These are phyloP conservation scores for Penaeus vannamei DNA, from an alignment of 1,140 invertebrate species.

Conservation along the genomic window DNA sequence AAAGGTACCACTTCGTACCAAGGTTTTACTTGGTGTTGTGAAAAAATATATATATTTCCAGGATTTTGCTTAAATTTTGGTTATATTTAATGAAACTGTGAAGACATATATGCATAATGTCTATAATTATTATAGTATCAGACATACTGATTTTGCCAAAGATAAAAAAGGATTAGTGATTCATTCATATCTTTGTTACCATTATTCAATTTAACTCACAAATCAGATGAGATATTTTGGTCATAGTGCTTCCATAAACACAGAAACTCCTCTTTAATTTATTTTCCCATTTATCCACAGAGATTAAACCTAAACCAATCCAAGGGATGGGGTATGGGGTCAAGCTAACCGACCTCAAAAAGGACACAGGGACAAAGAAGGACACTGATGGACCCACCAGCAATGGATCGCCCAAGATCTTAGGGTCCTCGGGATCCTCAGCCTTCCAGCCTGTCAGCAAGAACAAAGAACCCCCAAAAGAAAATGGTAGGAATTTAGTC, in stretches of 20 bases:
- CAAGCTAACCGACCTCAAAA: slow-evolving; percentile 57
- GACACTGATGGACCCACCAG: slow-evolving; percentile 41
- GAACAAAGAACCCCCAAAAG: slow-evolving; percentile 18
- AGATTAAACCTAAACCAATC: slow-evolving; percentile 61
- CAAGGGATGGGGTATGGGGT: slow-evolving; percentile 47
- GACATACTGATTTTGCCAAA: too few species aligned
- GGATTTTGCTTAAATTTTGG: too few species aligned
- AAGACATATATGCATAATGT: too few species aligned
- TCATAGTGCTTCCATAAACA: neutral
- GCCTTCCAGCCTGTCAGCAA: slow-evolving; percentile 35
- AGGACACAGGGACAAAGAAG: slow-evolving; percentile 55
- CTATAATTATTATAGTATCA: too few species aligned
- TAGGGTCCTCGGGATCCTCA: slow-evolving; percentile 39
- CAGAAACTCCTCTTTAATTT: neutral
- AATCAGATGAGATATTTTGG: neutral
- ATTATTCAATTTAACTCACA: too few species aligned
- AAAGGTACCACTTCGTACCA: slow-evolving; percentile 63
- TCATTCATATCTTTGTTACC: too few species aligned
- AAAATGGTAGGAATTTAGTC: neutral
- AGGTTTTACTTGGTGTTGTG: neutral
- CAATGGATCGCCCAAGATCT: slow-evolving; percentile 49
- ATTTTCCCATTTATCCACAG: slow-evolving; percentile 17
- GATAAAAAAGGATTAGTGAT: too few species aligned
- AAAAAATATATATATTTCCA: neutral
- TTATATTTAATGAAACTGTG: too few species aligned